Base-by-base conservation (phyloP, 1,140 invertebrate species). In the Lepidotrigona ventralis region DNA sequence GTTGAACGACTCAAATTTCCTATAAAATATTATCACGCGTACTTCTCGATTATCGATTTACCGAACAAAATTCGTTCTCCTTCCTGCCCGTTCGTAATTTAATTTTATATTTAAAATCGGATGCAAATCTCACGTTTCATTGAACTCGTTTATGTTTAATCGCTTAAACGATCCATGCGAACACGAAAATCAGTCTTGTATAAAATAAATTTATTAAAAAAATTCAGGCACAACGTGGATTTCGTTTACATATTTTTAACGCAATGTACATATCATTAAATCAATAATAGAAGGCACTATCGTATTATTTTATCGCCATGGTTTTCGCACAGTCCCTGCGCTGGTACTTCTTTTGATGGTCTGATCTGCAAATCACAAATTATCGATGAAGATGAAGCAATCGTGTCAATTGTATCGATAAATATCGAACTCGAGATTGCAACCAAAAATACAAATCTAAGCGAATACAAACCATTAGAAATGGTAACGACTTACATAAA, bases 261-360 rank as follows among this genome's bases (percentile, higher is more conserved):
- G 19, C 69, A 75, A 69, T 53, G 2, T 56, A 58, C 29, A 79
- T 14, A 11, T 54, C 54, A 17, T 51, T 56, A 56, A 79, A 73
- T 68, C 21, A 56, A 68, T 46, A 56, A 83, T 70, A 64, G 19
- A 86, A 86, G 85, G 85, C 85, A 86, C 85, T 56, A 26, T 71
- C 56, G 53, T 72, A 63, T 60, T 12, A 70, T 70, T 53, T 89
- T 88, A 93, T 83, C 93, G 88, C 93, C 93, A 94, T 70, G 93
- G 93, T 85, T 93, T 93, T 0, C 93, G 90, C 74, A 94, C 93
- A 54, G 93, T 86, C 51, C 93, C 92, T 56, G 92, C 91, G 69
- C 93, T 94, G 60, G 93, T 94, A 85, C 93, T 94, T 83, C 93
- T 88, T 85, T 92, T 94, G 76, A 94, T 94, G 79, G 90, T 89